Evolutionary conservation across 2,797 vertebrate genomes (phyloP).

Genomic region (Rhabdomys pumilio): DNA sequence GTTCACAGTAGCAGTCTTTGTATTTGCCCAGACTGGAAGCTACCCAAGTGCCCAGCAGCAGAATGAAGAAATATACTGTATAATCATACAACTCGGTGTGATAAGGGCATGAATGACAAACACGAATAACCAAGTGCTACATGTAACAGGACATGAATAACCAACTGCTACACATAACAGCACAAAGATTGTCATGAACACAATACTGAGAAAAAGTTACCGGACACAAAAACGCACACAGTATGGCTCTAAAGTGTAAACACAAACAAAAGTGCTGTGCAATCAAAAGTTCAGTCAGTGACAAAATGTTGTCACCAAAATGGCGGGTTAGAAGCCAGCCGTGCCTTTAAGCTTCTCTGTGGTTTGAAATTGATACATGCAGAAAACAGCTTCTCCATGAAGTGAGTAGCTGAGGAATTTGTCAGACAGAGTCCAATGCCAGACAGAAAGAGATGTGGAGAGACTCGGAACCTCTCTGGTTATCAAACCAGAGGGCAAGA

Average conservation of each 20-base stretch:
- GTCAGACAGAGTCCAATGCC: too few species aligned
- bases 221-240: background rate
- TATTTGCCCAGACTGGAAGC: slow-evolving; percentile 35
- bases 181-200: background rate
- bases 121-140: background rate
- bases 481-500: background rate
- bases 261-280: background rate
- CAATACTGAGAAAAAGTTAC: background rate
- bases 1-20: background rate
- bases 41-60: background rate
- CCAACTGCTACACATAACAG: background rate
- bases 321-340: background rate
- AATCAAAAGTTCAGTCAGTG: background rate
- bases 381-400: background rate
- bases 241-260: background rate
- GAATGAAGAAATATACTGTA: background rate
- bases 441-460: background rate
- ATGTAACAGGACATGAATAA: background rate
- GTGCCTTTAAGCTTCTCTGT: background rate
- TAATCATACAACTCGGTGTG: background rate
- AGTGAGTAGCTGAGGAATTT: background rate
- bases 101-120: background rate
- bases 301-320: background rate
- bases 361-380: background rate
- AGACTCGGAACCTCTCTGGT: background rate